These are phyloP conservation scores for Eupithecia vulgata DNA, from an alignment of 2,888 invertebrate genomes.

Conservation along the genomic window DNA sequence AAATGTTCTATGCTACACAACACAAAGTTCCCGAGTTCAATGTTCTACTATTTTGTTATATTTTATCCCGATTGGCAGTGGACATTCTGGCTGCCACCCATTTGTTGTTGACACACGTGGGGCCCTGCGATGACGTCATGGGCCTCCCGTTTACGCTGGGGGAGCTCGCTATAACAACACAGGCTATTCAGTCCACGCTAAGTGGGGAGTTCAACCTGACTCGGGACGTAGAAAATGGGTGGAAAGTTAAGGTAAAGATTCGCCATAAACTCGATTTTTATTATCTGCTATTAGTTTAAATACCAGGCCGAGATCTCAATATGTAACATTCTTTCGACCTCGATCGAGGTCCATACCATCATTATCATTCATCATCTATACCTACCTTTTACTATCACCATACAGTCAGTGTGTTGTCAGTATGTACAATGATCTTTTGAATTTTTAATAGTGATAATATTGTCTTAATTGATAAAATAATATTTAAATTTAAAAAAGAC, in stretches of 20 bases:
- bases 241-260: constrained; percentile 58
- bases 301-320: too few relatives aligned
- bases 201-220: constrained; percentile 59
- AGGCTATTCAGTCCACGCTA: constrained; percentile 53
- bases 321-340: too few relatives aligned
- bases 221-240: constrained; percentile 58
- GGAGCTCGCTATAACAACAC: constrained; percentile 57
- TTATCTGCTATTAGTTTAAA: too few relatives aligned
- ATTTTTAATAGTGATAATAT: too few relatives aligned
- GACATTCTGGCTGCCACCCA: constrained; percentile 53
- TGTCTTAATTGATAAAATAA: too few relatives aligned
- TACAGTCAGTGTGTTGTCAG: too few relatives aligned
- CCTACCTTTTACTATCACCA: too few relatives aligned
- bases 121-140: constrained; percentile 28
- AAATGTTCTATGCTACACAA: neutral
- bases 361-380: too few relatives aligned
- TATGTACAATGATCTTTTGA: too few relatives aligned
- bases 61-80: neutral
- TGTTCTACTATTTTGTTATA: neutral
- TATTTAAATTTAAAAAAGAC: too few relatives aligned
- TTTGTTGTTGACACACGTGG: constrained; percentile 50
- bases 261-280: neutral
- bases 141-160: constrained; percentile 45
- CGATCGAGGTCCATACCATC: too few relatives aligned
- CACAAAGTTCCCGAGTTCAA: neutral